Percentiles rank a stretch among this genome's conserved stretches.
These are phyloP conservation scores for Sphenodon punctatus DNA, from an alignment of 2,797 vertebrate species.

Conservation along the genomic window DNA sequence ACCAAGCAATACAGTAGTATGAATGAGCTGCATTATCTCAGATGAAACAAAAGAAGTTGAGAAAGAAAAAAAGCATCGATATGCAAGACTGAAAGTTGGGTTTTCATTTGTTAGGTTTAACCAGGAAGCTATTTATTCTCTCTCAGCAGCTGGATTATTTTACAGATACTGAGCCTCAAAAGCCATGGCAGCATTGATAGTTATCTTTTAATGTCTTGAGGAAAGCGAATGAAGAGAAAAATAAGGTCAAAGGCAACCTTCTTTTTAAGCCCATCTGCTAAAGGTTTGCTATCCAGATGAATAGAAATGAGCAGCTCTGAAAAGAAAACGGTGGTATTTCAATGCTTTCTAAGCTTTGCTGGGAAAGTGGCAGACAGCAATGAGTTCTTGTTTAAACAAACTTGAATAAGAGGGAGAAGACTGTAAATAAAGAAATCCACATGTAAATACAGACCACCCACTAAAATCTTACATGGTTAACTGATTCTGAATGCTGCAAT, in stretches of 20 bases:
- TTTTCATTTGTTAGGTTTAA: not conserved
- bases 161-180: not conserved
- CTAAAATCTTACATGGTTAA: not conserved
- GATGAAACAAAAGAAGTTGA: conserved; percentile 6
- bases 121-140: conserved; percentile 8
- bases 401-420: conserved; percentile 8
- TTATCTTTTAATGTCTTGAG: conserved; percentile 31
- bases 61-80: not conserved
- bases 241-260: conserved; percentile 25
- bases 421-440: conserved; percentile 30
- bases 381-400: conserved; percentile 42
- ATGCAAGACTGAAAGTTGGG: conserved; percentile 6
- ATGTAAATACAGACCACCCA: conserved; percentile 40
- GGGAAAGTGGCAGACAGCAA: not conserved
- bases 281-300: conserved; percentile 20
- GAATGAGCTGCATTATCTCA: not conserved
- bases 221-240: conserved; percentile 36
- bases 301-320: not conserved
- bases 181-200: conserved; percentile 9
- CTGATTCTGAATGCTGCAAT: not conserved
- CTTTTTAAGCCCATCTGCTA: conserved; percentile 24
- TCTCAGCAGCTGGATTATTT: not conserved
- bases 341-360: not conserved
- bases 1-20: not conserved
- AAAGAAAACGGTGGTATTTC: conserved; percentile 24